A percentile compares a stretch with the other conserved stretches of the same genome.
Conservation (phyloP, 2,113 vertebrate species). For the Bubo bubo region DNA sequence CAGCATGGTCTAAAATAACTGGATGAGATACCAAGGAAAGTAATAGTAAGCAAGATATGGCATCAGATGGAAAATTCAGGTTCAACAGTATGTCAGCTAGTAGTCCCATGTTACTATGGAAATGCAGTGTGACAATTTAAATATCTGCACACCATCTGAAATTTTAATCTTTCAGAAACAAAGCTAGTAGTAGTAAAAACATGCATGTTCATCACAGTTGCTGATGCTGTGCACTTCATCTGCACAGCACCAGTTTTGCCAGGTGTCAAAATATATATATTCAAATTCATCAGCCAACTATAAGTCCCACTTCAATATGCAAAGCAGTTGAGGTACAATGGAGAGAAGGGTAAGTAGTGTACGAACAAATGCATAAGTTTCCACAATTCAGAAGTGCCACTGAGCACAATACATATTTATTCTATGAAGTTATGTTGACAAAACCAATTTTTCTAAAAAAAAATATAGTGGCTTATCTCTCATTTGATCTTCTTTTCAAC, state of each 20-base stretch:
- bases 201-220: not conserved
- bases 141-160: not conserved
- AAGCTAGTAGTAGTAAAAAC: not conserved
- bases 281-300: not conserved
- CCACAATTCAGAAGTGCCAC: not conserved
- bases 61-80: not conserved
- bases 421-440: not conserved
- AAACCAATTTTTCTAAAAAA: not conserved
- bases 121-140: not conserved
- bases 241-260: not conserved
- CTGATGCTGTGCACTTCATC: not conserved
- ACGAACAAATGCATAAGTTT: not conserved
- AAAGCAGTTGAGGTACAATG: not conserved
- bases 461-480: not conserved
- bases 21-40: not conserved
- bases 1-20: not conserved
- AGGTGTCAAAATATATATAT: not conserved
- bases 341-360: not conserved
- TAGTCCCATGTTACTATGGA: not conserved
- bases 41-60: not conserved
- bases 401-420: not conserved
- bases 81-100: not conserved
- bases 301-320: not conserved
- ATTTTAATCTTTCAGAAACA: not conserved
- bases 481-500: not conserved